Evolutionary conservation across 1,140 invertebrate genomes (phyloP).

Genomic region (Pantala flavescens): DNA sequence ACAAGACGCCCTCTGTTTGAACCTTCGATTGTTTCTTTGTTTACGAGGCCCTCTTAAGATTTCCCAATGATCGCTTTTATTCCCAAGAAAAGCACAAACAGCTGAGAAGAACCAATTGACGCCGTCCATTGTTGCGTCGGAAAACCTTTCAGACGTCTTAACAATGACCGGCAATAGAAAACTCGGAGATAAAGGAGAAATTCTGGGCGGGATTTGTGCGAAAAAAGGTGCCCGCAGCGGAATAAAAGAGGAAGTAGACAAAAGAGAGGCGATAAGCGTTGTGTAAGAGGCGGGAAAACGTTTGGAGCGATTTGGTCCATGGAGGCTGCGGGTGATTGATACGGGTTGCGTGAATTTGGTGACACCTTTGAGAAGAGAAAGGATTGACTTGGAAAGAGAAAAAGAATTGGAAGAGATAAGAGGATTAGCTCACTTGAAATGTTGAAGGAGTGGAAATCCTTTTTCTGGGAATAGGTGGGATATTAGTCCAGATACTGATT

Average conservation of each 20-base stretch:
- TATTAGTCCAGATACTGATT: too few relatives aligned
- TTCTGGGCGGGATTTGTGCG: background rate
- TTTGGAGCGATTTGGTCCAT: background rate
- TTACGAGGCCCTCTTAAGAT: too few relatives aligned
- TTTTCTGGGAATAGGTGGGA: too few relatives aligned
- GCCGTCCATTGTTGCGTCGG: background rate
- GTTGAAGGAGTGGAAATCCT: too few relatives aligned
- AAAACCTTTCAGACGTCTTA: background rate
- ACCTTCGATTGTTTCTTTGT: too few relatives aligned
- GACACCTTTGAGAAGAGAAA: too few relatives aligned
- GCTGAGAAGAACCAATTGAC: background rate
- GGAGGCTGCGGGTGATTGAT: background rate
- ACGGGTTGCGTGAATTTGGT: background rate
- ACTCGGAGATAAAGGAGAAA: background rate
- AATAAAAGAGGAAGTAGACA: background rate
- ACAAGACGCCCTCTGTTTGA: too few relatives aligned
- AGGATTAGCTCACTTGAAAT: too few relatives aligned
- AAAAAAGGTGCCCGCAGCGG: background rate
- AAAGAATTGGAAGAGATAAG: too few relatives aligned
- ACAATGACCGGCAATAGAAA: background rate
- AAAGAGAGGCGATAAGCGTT: background rate
- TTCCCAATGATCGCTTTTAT: too few relatives aligned
- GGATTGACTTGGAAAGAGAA: too few relatives aligned
- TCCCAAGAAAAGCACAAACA: background rate
- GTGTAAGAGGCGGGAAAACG: background rate